Percentiles rank a stretch among this genome's conserved stretches.
Evolutionary conservation across 1,140 invertebrate species (phyloP).

Genomic region (Camponotus floridanus): DNA sequence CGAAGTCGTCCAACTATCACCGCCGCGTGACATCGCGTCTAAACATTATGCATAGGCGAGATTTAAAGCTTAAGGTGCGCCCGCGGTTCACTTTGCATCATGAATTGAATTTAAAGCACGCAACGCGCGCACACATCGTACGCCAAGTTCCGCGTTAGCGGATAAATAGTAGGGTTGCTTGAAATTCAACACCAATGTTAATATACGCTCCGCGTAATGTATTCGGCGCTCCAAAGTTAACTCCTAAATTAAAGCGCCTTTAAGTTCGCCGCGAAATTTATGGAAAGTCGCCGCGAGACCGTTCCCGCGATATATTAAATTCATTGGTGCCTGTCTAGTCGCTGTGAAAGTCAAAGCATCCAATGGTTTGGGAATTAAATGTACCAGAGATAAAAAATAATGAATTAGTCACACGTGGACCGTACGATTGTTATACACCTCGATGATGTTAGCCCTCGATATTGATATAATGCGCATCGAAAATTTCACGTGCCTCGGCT

Average conservation of each 20-base stretch:
- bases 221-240: slow-evolving; percentile 59
- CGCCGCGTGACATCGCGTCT: background rate
- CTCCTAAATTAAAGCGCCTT: slow-evolving; percentile 64
- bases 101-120: slow-evolving; percentile 58
- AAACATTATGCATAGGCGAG: slow-evolving; percentile 46
- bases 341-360: slow-evolving; percentile 26
- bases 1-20: background rate
- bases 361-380: slow-evolving; percentile 22
- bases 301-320: slow-evolving; percentile 45
- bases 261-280: slow-evolving; percentile 59
- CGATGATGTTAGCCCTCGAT: background rate
- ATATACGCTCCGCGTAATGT: slow-evolving; percentile 58
- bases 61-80: slow-evolving; percentile 46
- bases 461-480: slow-evolving; percentile 32
- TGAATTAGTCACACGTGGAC: slow-evolving; percentile 42
- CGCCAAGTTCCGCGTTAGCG: slow-evolving; percentile 29
- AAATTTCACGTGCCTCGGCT: slow-evolving; percentile 53
- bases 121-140: slow-evolving; percentile 34
- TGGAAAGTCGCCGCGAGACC: slow-evolving; percentile 48
- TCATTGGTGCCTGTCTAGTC: slow-evolving; percentile 23
- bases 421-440: slow-evolving; percentile 2
- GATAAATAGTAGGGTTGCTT: slow-evolving; percentile 40
- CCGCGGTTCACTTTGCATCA: slow-evolving; percentile 29
- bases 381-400: slow-evolving; percentile 13
- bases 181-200: slow-evolving; percentile 60